Conservation (phyloP, 2,113 vertebrate genomes). For the Eubucco bourcierii region DNA sequence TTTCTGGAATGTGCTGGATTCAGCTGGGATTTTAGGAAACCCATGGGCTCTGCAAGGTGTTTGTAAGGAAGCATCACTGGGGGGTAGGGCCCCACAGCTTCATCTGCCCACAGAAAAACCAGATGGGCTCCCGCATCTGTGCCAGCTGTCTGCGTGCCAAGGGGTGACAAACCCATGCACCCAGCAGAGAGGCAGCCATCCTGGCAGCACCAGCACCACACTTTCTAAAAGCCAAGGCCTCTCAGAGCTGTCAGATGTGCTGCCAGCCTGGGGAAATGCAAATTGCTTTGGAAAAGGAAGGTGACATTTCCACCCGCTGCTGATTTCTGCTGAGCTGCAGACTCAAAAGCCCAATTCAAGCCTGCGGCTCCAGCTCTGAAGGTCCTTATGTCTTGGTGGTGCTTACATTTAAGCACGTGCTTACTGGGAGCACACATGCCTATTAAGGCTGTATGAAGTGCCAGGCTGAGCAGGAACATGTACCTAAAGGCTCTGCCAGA, state of each 20-base stretch:
- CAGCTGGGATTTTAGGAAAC: neutral
- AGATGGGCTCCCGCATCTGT: neutral
- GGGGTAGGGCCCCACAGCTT: neutral
- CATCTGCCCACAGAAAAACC: too few relatives aligned
- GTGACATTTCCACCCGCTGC: neutral
- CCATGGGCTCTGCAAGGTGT: neutral
- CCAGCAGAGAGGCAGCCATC: neutral
- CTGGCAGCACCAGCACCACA: neutral
- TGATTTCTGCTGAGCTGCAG: neutral
- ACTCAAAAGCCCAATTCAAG: neutral
- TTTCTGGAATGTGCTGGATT: accelerated
- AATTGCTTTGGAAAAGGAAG: neutral
- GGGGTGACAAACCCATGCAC: accelerated
- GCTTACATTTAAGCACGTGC: neutral
- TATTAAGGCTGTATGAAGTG: neutral
- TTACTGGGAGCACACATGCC: neutral
- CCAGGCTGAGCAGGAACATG: neutral
- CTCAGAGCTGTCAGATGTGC: neutral
- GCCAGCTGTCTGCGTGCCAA: accelerated
- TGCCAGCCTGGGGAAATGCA: neutral
- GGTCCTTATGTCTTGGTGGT: neutral
- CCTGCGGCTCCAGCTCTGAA: neutral
- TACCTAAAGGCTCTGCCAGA: neutral
- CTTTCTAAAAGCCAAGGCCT: neutral
- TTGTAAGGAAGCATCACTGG: neutral